Percentiles rank a stretch among this genome's conserved stretches.
Conservation (phyloP, 2,797 vertebrate species). For the Sebastes diploproa region DNA sequence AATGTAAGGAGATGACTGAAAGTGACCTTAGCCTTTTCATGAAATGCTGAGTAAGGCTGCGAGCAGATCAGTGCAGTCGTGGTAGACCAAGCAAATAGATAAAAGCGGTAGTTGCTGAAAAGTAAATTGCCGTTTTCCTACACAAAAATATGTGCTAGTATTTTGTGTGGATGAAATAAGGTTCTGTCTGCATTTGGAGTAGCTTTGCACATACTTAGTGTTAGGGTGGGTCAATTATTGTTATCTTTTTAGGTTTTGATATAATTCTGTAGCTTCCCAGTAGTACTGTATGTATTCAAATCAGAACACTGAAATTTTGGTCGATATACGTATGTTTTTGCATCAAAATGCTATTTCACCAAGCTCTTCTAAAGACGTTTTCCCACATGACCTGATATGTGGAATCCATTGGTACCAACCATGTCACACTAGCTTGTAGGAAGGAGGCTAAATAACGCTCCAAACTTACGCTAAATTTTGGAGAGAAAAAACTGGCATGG, state of each 20-base stretch:
- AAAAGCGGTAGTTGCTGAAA: background rate
- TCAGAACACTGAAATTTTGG: background rate
- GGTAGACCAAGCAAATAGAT: background rate
- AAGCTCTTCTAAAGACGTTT: background rate
- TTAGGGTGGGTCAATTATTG: background rate
- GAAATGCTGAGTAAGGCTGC: background rate
- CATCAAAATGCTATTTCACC: background rate
- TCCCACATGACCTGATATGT: background rate
- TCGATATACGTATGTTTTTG: background rate
- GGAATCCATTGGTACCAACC: too few relatives aligned
- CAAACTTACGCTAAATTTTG: too few relatives aligned
- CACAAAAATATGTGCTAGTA: background rate
- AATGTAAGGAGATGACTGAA: background rate
- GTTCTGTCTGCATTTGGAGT: background rate
- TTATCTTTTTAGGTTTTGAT: background rate
- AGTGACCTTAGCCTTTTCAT: constrained; percentile 3
- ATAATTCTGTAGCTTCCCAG: background rate
- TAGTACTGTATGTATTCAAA: background rate
- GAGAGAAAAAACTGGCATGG: too few relatives aligned
- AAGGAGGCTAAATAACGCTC: too few relatives aligned
- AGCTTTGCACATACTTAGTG: background rate
- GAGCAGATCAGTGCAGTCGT: background rate
- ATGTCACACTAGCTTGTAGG: too few relatives aligned
- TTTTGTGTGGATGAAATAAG: background rate
- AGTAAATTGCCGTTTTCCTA: background rate